Percentiles rank a stretch among this genome's conserved stretches.
Conservation (phyloP, 2,113 vertebrate species). For the Cyprinus carpio region DNA sequence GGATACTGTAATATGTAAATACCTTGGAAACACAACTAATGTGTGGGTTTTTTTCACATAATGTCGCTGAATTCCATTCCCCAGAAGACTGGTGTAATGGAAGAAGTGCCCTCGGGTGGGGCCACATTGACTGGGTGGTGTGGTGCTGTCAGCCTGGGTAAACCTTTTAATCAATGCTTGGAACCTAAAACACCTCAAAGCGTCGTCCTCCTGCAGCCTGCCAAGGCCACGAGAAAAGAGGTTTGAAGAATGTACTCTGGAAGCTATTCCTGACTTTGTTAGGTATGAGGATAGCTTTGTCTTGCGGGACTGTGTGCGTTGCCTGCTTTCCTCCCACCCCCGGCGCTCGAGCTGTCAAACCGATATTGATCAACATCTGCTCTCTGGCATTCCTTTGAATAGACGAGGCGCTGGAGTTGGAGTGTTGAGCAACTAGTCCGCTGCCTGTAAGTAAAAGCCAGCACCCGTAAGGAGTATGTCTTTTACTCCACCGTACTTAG, state of each 20-base stretch:
- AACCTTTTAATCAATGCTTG: conserved; percentile 48
- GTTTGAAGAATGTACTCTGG: conserved; percentile 39
- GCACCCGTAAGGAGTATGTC: conserved; percentile 73
- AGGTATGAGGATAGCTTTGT: too few species aligned
- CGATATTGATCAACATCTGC: conserved; percentile 74
- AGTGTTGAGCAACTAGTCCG: conserved; percentile 69
- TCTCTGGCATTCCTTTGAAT: conserved; percentile 68
- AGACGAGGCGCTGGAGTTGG: conserved; percentile 68
- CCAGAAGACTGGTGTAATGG: conserved; percentile 38
- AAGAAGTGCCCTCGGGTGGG: conserved; percentile 39
- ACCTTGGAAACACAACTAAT: conserved; percentile 14
- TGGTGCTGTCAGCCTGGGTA: too few species aligned
- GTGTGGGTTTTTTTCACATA: conserved; percentile 6
- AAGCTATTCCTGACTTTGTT: conserved; percentile 39
- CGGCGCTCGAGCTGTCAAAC: conserved; percentile 67
- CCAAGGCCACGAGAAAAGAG: not conserved
- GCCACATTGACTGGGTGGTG: too few species aligned
- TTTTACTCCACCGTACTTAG: conserved; percentile 69
- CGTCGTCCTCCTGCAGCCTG: conserved; percentile 23
- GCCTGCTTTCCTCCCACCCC: conserved; percentile 30
- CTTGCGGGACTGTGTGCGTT: too few species aligned
- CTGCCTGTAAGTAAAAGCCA: conserved; percentile 69
- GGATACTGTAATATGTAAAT: not conserved
- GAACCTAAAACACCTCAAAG: conserved; percentile 26
- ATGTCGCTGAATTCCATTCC: conserved; percentile 31